Evolutionary conservation across 2,797 vertebrate genomes (phyloP).

Genomic region (Galagoides demidoff): DNA sequence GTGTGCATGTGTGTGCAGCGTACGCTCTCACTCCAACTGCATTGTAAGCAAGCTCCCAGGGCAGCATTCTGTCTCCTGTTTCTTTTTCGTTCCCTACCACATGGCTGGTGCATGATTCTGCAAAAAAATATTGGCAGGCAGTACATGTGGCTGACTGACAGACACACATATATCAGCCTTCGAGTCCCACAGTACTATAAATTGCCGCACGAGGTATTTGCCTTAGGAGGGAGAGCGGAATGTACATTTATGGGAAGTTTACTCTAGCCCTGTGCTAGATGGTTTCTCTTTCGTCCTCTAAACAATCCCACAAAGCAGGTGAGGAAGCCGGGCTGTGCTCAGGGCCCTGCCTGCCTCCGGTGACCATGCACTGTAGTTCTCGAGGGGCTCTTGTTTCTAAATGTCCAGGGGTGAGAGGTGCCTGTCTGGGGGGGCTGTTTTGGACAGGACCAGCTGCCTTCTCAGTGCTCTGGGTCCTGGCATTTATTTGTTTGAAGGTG

Average conservation of each 20-base stretch:
- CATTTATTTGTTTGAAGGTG: background rate
- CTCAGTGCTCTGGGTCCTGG: background rate
- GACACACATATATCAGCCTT: background rate
- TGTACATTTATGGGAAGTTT: background rate
- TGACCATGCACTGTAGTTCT: background rate
- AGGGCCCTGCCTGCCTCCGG: background rate
- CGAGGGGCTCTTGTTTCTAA: fast-evolving
- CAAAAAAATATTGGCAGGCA: background rate
- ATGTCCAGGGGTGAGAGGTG: background rate
- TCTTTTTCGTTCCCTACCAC: conserved; percentile 27
- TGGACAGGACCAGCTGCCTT: background rate
- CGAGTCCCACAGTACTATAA: background rate
- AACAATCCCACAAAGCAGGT: background rate
- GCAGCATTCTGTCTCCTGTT: conserved; percentile 17
- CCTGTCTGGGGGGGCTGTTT: background rate
- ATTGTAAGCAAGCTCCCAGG: background rate
- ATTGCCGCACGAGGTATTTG: background rate
- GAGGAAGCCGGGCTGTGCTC: background rate
- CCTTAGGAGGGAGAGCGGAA: background rate
- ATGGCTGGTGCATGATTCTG: conserved; percentile 43
- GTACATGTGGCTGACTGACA: conserved; percentile 38
- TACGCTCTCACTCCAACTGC: background rate
- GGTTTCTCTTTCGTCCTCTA: background rate
- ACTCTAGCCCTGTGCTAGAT: background rate
- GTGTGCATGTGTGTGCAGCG: background rate